A percentile compares a stretch with the other conserved stretches of the same genome.
Evolutionary conservation across 2,113 vertebrate species (phyloP).

Genomic region (Lycocorax pyrrhopterus): DNA sequence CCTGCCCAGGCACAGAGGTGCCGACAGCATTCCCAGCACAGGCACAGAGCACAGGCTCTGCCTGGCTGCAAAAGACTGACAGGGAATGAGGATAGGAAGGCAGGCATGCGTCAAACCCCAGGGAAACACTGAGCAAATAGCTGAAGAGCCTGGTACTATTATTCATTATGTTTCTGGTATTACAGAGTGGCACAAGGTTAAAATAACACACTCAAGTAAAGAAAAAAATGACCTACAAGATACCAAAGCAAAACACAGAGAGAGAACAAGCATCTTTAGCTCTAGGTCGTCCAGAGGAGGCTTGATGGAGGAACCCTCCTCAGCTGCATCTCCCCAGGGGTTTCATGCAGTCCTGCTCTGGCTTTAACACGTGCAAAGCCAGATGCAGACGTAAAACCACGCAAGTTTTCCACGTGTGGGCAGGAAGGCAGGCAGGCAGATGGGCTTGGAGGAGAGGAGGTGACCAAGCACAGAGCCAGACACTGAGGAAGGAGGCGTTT

Average conservation of each 20-base stretch:
- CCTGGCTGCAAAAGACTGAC: not conserved
- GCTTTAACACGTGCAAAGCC: not conserved
- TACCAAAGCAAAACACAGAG: slow-evolving; percentile 24
- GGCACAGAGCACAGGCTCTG: not conserved
- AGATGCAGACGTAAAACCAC: accelerated
- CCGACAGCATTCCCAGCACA: not conserved
- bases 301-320: not conserved
- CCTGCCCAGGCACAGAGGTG: not conserved
- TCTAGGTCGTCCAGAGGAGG: not conserved
- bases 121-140: slow-evolving; percentile 40
- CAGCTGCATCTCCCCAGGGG: not conserved
- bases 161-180: slow-evolving; percentile 16
- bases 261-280: not conserved
- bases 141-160: slow-evolving; percentile 13
- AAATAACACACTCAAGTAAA: slow-evolving; percentile 26
- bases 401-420: not conserved
- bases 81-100: not conserved
- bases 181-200: slow-evolving; percentile 34
- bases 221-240: not conserved
- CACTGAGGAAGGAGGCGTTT: not conserved
- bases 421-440: not conserved
- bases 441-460: not conserved
- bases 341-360: not conserved
- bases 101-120: not conserved
- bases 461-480: not conserved